Percentiles rank a stretch among this genome's conserved stretches.
Conservation (phyloP, 2,888 invertebrate species). For the Marronus borbonicus region DNA sequence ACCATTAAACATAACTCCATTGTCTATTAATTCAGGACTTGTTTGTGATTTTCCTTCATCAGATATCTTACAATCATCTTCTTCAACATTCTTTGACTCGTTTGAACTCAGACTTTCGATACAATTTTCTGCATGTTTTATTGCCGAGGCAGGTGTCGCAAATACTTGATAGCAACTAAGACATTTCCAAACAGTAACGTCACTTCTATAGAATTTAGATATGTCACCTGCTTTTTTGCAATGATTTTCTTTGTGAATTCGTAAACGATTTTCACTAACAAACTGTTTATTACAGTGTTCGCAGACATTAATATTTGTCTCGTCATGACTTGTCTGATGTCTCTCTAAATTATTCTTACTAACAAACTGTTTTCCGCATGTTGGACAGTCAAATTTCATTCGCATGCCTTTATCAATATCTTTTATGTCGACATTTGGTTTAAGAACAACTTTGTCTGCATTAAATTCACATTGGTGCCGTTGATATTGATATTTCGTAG, state of each 20-base stretch:
- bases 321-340: conserved; percentile 67
- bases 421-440: conserved; percentile 65
- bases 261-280: conserved; percentile 68
- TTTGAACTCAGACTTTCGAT: conserved; percentile 57
- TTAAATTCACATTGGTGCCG: conserved; percentile 70
- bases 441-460: conserved; percentile 68
- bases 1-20: conserved; percentile 18
- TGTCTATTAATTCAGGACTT: conserved; percentile 51
- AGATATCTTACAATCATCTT: conserved; percentile 46
- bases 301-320: conserved; percentile 66
- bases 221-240: conserved; percentile 69
- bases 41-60: conserved; percentile 53
- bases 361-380: conserved; percentile 68
- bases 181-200: conserved; percentile 70
- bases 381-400: conserved; percentile 66
- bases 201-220: conserved; percentile 69
- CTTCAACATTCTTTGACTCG: conserved; percentile 38
- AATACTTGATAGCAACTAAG: conserved; percentile 69
- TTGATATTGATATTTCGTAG: conserved; percentile 70
- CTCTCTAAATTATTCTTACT: conserved; percentile 68
- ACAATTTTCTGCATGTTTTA: conserved; percentile 63
- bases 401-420: conserved; percentile 65
- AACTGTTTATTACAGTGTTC: conserved; percentile 69
- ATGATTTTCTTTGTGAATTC: conserved; percentile 70
- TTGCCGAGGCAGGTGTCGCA: conserved; percentile 64